Conservation (phyloP, 1,140 invertebrate genomes). For the Eueides isabella region DNA sequence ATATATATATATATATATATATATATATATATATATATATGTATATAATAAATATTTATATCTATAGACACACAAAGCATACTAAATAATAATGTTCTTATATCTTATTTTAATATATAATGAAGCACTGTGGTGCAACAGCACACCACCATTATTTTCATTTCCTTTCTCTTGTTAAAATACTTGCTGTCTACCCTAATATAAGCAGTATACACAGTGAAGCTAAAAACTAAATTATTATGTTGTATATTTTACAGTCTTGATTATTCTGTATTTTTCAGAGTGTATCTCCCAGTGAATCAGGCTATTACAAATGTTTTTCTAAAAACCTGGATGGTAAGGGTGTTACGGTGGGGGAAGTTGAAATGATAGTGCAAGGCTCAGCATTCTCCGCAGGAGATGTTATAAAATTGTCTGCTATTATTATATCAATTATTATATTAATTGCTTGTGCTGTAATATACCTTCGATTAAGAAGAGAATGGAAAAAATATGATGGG, state of each 20-base stretch:
- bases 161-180: too few species aligned
- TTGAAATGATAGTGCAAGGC: constrained; percentile 84
- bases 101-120: too few species aligned
- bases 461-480: constrained; percentile 68
- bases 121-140: too few species aligned
- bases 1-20: too few species aligned
- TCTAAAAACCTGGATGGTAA: constrained; percentile 83
- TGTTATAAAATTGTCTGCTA: constrained; percentile 70
- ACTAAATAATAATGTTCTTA: too few species aligned
- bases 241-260: neutral
- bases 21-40: too few species aligned
- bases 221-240: neutral
- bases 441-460: constrained; percentile 72
- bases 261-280: constrained; percentile 54
- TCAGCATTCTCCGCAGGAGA: constrained; percentile 80
- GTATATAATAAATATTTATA: too few species aligned
- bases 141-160: too few species aligned
- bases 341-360: constrained; percentile 80
- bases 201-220: too few species aligned
- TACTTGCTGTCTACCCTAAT: too few species aligned
- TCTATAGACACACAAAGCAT: too few species aligned
- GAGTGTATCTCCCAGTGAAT: constrained; percentile 84
- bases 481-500: constrained; percentile 73
- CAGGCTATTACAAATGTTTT: constrained; percentile 85
- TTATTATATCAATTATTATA: constrained; percentile 73